These are phyloP conservation scores for Danaus melanippus DNA, from an alignment of 1,140 invertebrate species.

Conservation along the genomic window DNA sequence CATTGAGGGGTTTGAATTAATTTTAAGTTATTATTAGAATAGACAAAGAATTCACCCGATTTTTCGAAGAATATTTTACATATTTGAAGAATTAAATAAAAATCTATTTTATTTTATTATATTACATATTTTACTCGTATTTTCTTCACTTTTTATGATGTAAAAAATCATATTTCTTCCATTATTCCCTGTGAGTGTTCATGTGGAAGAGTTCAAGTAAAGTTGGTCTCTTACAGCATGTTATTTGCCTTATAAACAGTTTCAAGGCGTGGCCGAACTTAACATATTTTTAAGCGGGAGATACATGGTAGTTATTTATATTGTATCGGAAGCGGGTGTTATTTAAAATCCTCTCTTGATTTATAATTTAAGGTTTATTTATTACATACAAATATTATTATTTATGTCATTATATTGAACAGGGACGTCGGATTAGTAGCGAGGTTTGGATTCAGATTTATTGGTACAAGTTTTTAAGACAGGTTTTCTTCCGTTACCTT, in stretches of 20 bases:
- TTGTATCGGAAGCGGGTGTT: slow-evolving; percentile 42
- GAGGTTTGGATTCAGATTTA: no score
- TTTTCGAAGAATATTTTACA: no score
- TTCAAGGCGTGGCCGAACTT: slow-evolving; percentile 35
- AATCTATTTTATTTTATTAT: no score
- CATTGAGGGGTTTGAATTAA: slow-evolving; percentile 6
- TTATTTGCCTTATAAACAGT: slow-evolving; percentile 42
- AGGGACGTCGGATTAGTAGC: no score
- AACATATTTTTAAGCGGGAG: slow-evolving; percentile 54
- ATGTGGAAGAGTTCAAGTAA: slow-evolving; percentile 18
- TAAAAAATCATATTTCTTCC: no score
- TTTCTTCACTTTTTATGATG: no score
- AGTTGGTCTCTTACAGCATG: slow-evolving; percentile 19
- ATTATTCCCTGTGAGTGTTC: slow-evolving; percentile 3
- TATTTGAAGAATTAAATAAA: no score
- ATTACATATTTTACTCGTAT: slow-evolving; percentile 16
- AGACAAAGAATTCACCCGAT: no score
- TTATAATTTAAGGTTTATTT: slow-evolving; percentile 20
- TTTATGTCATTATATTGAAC: no score
- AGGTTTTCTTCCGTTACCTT: no score
- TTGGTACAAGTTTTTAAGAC: no score
- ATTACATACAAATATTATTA: no score
- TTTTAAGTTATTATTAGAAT: background rate
- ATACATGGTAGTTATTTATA: slow-evolving; percentile 40
- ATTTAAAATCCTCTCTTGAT: slow-evolving; percentile 52